Evolutionary conservation across 2,797 vertebrate genomes (phyloP).

Genomic region (Melanogrammus aeglefinus): DNA sequence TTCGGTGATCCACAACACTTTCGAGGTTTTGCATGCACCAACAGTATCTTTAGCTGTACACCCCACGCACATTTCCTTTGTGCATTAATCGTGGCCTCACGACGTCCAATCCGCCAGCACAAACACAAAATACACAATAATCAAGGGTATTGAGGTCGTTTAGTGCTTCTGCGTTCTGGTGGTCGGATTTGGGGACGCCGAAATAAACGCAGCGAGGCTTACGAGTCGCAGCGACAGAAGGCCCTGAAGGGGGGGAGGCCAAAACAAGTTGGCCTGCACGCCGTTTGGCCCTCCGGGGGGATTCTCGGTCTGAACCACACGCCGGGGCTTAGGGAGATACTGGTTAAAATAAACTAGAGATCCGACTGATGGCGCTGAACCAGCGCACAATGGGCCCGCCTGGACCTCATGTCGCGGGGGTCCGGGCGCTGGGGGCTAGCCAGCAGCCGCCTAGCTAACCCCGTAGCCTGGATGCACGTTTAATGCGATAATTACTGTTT

Average conservation of each 20-base stretch:
- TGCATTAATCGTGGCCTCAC: neutral
- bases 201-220: slow-evolving; percentile 13
- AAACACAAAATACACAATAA: no score
- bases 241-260: slow-evolving; percentile 46
- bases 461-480: neutral
- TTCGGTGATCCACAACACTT: neutral
- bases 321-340: neutral
- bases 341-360: neutral
- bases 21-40: neutral
- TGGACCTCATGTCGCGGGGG: slow-evolving; percentile 69
- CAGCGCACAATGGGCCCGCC: slow-evolving; percentile 15
- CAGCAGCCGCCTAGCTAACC: slow-evolving; percentile 48
- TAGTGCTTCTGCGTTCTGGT: neutral
- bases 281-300: neutral
- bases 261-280: slow-evolving; percentile 46
- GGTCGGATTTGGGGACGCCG: neutral
- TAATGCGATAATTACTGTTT: neutral
- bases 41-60: neutral
- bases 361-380: neutral
- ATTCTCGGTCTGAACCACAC: neutral
- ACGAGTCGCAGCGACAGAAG: slow-evolving; percentile 38
- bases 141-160: no score
- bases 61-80: neutral
- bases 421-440: slow-evolving; percentile 31
- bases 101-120: neutral